A percentile compares a stretch with the other conserved stretches of the same genome.
phyloP scores from a whole-genome alignment of 2,797 vertebrate species.

The Syndactyla subalaris region DNA sequence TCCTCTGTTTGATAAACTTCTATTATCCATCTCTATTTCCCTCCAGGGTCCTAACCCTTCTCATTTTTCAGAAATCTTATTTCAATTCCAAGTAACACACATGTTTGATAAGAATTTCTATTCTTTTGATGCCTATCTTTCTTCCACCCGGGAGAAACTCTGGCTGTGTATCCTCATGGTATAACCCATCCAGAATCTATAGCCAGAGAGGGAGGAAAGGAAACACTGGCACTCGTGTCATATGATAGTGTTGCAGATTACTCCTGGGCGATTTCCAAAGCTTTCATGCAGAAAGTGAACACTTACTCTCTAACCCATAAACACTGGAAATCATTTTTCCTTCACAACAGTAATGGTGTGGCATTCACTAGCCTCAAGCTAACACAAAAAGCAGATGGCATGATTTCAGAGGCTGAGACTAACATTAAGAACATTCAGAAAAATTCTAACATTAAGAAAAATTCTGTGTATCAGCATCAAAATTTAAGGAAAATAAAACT shows the following conservation, averaged over 20 bases:
- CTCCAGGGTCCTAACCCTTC: background rate
- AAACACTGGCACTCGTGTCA: background rate
- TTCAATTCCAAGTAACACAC: background rate
- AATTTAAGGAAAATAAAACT: background rate
- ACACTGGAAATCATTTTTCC: background rate
- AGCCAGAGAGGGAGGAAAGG: background rate
- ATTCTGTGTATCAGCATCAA: background rate
- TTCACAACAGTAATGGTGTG: background rate
- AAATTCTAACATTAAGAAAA: background rate
- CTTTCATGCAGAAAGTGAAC: background rate
- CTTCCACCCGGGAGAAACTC: background rate
- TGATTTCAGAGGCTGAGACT: background rate
- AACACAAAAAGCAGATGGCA: background rate
- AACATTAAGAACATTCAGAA: background rate
- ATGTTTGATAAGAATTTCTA: background rate
- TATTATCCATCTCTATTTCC: background rate
- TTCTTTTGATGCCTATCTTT: background rate
- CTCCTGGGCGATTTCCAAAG: background rate
- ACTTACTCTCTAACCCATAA: background rate
- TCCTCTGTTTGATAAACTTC: background rate
- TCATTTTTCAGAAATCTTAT: background rate
- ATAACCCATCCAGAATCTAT: background rate
- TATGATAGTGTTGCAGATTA: background rate
- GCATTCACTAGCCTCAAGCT: background rate
- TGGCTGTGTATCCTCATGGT: background rate